These are phyloP conservation scores for Cenopis cana DNA, from an alignment of 2,888 invertebrate genomes.

Conservation along the genomic window DNA sequence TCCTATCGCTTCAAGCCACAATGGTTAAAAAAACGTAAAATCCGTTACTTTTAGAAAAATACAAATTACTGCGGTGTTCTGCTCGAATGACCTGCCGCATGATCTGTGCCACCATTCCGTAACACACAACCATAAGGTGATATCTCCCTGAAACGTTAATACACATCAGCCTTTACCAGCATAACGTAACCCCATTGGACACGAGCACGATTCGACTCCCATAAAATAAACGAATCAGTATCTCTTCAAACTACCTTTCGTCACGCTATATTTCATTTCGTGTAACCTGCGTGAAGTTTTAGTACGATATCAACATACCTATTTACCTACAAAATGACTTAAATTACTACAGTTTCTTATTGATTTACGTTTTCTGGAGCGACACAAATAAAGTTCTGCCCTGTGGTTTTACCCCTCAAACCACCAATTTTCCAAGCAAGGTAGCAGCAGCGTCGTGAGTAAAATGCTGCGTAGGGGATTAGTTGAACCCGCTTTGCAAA, in stretches of 20 bases:
- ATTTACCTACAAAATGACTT: background rate
- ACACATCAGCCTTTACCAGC: background rate
- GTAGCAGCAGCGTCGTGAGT: background rate
- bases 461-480: background rate
- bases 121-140: background rate
- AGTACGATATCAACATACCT: background rate
- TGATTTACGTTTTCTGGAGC: background rate
- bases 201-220: slow-evolving; percentile 21
- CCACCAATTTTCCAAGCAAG: background rate
- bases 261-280: slow-evolving; percentile 37
- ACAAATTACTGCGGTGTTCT: background rate
- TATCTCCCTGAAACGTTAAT: background rate
- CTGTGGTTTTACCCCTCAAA: background rate
- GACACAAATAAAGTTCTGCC: background rate
- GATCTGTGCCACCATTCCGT: background rate
- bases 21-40: too few relatives aligned
- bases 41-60: background rate
- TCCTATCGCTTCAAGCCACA: too few relatives aligned
- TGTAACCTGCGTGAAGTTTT: slow-evolving; percentile 8
- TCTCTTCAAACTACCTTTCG: slow-evolving; percentile 20
- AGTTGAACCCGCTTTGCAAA: background rate
- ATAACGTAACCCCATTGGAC: background rate
- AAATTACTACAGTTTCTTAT: background rate
- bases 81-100: slow-evolving; percentile 7
- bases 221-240: slow-evolving; percentile 32